Evolutionary conservation across 2,113 vertebrate genomes (phyloP).

Genomic region (Nothobranchius kuhntae): DNA sequence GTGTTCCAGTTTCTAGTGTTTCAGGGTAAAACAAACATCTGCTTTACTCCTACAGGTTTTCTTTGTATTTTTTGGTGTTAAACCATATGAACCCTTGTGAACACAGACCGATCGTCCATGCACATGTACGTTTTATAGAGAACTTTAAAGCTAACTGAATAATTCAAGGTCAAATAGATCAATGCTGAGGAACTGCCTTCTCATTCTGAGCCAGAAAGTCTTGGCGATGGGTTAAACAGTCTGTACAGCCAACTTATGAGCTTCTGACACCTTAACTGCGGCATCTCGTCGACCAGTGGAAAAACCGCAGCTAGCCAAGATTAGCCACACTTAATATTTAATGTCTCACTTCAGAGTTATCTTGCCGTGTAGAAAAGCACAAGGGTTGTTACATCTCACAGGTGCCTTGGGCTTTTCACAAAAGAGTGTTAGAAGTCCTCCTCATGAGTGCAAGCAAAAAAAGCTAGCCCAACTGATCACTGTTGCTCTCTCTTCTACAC

Average conservation of each 20-base stretch:
- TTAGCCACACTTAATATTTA: constrained; percentile 70
- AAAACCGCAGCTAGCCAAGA: constrained; percentile 59
- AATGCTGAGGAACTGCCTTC: not conserved
- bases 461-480: not conserved
- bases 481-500: not conserved
- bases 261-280: constrained; percentile 54
- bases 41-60: not conserved
- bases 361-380: constrained; percentile 36
- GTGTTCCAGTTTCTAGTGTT: constrained; percentile 19
- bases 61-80: constrained; percentile 8
- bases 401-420: constrained; percentile 61
- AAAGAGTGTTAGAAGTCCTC: constrained; percentile 46
- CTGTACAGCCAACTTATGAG: constrained; percentile 37
- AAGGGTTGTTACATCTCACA: constrained; percentile 54
- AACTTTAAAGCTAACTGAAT: not conserved
- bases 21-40: constrained; percentile 12
- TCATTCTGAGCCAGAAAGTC: constrained; percentile 9
- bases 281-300: constrained; percentile 50
- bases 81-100: not conserved
- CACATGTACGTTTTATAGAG: not conserved
- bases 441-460: constrained; percentile 24
- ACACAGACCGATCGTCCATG: not conserved
- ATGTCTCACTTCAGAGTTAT: constrained; percentile 63
- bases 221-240: not conserved
- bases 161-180: not conserved